Conservation (phyloP, 2,888 invertebrate genomes). For the Lasioglossum vierecki region DNA sequence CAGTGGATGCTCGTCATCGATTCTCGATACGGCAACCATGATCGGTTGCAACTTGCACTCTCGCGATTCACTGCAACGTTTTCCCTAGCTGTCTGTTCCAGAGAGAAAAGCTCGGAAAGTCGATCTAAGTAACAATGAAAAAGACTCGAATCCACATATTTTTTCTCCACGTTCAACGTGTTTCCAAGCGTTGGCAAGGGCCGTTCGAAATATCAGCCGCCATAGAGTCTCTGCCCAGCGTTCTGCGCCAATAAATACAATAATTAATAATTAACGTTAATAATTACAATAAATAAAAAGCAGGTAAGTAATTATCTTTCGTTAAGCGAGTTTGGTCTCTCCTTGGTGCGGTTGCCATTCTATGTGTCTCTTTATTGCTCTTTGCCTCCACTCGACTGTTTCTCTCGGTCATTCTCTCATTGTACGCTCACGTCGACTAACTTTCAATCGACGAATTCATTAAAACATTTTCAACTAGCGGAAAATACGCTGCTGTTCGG, state of each 20-base stretch:
- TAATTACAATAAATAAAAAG: conserved; percentile 78
- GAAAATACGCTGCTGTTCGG: background rate
- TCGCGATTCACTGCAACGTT: background rate
- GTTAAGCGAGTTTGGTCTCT: conserved; percentile 82
- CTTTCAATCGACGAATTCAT: background rate
- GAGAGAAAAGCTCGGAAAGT: background rate
- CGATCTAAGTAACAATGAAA: background rate
- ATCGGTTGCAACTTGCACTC: background rate
- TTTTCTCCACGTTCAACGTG: background rate
- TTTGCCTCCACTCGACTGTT: conserved; percentile 23
- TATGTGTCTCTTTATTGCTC: conserved; percentile 65
- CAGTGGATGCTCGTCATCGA: no score
- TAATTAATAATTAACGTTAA: conserved; percentile 65
- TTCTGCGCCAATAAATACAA: conserved; percentile 79
- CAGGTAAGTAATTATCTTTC: conserved; percentile 72
- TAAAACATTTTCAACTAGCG: background rate
- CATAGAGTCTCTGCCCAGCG: conserved; percentile 54
- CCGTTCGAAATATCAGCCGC: conserved; percentile 31
- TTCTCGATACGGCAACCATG: background rate
- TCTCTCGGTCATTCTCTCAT: background rate
- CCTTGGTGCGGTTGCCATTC: conserved; percentile 81
- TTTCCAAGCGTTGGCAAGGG: background rate
- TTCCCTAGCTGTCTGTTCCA: background rate
- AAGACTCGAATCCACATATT: background rate
- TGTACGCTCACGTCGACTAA: background rate